Conservation (phyloP, 1,140 invertebrate genomes). For the Drosophila lowei region DNA sequence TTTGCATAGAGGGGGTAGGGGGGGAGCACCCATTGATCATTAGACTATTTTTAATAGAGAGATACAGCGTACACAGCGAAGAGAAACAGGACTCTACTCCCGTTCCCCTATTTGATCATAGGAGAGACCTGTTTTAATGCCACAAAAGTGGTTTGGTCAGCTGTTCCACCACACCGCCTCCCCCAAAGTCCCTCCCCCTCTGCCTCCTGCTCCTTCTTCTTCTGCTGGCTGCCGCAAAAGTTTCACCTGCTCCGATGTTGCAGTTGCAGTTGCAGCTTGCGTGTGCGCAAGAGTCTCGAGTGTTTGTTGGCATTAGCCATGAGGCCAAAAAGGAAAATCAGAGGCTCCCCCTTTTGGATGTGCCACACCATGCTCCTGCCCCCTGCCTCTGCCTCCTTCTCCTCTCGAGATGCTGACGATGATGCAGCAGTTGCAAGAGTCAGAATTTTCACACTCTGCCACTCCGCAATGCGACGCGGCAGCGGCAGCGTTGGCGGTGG, state of each 20-base stretch:
- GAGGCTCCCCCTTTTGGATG: too few species aligned
- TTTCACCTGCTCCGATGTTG: conserved; percentile 65
- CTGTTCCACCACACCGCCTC: conserved; percentile 42
- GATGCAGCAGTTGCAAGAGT: conserved; percentile 46
- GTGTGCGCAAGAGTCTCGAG: conserved; percentile 55
- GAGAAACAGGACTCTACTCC: conserved; percentile 47
- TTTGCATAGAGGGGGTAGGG: conserved; percentile 24
- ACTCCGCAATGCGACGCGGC: too few species aligned
- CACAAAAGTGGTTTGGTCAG: conserved; percentile 78
- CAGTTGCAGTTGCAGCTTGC: conserved; percentile 61
- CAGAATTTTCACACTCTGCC: conserved; percentile 37
- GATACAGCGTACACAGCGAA: conserved; percentile 30
- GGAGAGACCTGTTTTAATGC: conserved; percentile 34
- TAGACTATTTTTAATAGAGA: conserved; percentile 80
- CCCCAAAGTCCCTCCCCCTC: conserved; percentile 6
- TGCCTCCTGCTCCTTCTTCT: too few species aligned
- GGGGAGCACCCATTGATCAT: conserved; percentile 56
- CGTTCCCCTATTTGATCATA: conserved; percentile 27
- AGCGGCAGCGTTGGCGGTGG: not conserved
- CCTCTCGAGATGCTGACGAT: conserved; percentile 36
- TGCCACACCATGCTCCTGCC: too few species aligned
- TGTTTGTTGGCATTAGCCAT: conserved; percentile 66
- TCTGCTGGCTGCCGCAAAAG: conserved; percentile 33
- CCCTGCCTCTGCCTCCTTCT: not conserved
- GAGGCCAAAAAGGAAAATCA: conserved; percentile 35